These are phyloP conservation scores for Agonopterix alstromeriana DNA, from an alignment of 2,888 invertebrate species.

Conservation along the genomic window DNA sequence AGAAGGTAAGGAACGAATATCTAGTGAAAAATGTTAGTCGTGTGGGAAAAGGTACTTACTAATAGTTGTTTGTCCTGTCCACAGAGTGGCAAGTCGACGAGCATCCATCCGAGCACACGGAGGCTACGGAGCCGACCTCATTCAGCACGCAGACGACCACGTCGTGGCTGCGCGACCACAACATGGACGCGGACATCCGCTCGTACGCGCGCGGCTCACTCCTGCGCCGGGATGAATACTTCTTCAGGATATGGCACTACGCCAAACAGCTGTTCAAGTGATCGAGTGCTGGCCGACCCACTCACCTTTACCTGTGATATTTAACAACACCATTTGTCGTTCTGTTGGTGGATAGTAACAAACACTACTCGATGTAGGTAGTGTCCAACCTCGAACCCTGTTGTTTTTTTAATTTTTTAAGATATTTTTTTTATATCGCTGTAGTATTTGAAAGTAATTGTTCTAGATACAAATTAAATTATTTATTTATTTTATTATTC, in stretches of 20 bases:
- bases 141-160: slow-evolving; percentile 96
- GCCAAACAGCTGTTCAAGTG: slow-evolving; percentile 90
- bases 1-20: slow-evolving; percentile 79
- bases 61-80: background rate
- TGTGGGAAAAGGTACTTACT: slow-evolving; percentile 81
- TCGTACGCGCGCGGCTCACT: slow-evolving; percentile 92
- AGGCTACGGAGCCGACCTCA: slow-evolving; percentile 86
- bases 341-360: slow-evolving; percentile 47
- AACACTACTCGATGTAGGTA: slow-evolving; percentile 16
- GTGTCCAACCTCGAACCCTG: slow-evolving; percentile 29
- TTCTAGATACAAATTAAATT: slow-evolving; percentile 45
- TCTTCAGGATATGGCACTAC: slow-evolving; percentile 95
- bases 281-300: slow-evolving; percentile 23
- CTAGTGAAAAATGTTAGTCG: no score
- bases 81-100: slow-evolving; percentile 60
- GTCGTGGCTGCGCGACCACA: slow-evolving; percentile 94
- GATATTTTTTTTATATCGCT: slow-evolving; percentile 37
- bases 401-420: slow-evolving; percentile 42
- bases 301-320: slow-evolving; percentile 70
- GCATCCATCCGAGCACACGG: slow-evolving; percentile 73
- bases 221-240: slow-evolving; percentile 92
- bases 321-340: slow-evolving; percentile 37
- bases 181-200: slow-evolving; percentile 95
- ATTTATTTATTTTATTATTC: slow-evolving; percentile 53
- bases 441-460: slow-evolving; percentile 32